These are phyloP conservation scores for Heliconius melpomene DNA, from an alignment of 1,140 invertebrate species.

Conservation along the genomic window DNA sequence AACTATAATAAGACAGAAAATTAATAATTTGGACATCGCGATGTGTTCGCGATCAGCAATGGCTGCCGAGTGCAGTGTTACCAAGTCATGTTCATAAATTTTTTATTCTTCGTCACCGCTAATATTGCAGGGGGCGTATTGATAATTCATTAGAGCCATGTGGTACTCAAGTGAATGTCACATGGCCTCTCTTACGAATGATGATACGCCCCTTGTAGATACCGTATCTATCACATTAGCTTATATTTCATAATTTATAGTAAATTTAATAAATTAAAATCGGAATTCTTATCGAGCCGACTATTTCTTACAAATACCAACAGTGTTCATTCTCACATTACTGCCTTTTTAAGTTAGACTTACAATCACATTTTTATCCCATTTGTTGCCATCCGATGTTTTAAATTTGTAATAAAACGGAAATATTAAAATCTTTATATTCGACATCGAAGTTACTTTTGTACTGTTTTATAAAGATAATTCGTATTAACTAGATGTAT, in stretches of 20 bases:
- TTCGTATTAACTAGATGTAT: too few species aligned
- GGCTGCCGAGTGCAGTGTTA: slow-evolving; percentile 17
- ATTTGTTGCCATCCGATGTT: too few species aligned
- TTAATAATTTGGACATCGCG: slow-evolving; percentile 51
- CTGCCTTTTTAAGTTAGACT: too few species aligned
- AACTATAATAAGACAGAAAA: slow-evolving; percentile 47
- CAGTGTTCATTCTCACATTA: too few species aligned
- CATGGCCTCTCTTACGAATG: background rate
- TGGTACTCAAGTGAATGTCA: background rate
- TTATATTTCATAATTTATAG: background rate
- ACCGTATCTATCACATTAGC: background rate
- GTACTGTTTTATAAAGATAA: too few species aligned
- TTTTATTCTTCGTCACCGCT: background rate
- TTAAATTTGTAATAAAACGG: too few species aligned
- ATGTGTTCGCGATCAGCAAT: slow-evolving; percentile 23
- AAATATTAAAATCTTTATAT: too few species aligned
- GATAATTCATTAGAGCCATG: slow-evolving; percentile 6
- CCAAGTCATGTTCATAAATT: background rate
- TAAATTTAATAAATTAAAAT: too few species aligned
- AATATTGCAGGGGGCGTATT: slow-evolving; percentile 20
- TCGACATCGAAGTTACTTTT: too few species aligned
- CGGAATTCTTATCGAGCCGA: too few species aligned
- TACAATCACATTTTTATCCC: too few species aligned
- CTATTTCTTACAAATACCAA: too few species aligned
- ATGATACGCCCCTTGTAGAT: background rate